Percentiles rank a stretch among this genome's conserved stretches.
These are phyloP conservation scores for Microtus oregoni DNA, from an alignment of 2,113 vertebrate genomes.

Conservation along the genomic window DNA sequence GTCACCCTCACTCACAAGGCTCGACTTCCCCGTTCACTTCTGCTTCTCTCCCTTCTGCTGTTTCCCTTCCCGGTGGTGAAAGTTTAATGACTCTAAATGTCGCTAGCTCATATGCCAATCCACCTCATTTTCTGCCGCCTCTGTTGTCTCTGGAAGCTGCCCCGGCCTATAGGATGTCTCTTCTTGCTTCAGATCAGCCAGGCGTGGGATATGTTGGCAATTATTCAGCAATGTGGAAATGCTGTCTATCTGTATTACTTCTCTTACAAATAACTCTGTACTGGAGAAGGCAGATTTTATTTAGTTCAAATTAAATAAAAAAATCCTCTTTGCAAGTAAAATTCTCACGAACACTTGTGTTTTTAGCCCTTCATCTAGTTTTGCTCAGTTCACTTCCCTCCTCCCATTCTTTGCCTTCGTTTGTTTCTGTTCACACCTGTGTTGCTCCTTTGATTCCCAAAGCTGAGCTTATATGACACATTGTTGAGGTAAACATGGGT, in stretches of 20 bases:
- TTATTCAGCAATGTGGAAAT: not conserved
- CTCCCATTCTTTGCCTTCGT: not conserved
- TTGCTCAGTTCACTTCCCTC: not conserved
- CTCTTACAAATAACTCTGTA: conserved; percentile 34
- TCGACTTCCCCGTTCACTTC: not conserved
- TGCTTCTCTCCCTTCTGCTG: not conserved
- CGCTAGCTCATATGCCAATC: not conserved
- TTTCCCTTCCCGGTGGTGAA: not conserved
- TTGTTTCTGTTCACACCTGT: not conserved
- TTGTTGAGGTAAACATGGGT: not conserved
- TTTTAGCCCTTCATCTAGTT: not conserved
- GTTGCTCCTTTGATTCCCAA: not conserved
- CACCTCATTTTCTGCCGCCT: not conserved
- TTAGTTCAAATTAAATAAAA: not conserved
- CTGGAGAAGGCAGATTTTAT: conserved; percentile 35
- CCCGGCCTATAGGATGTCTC: not conserved
- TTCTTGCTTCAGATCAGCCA: not conserved
- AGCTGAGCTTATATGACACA: not conserved
- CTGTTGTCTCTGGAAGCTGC: not conserved
- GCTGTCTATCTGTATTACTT: not conserved
- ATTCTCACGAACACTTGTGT: not conserved
- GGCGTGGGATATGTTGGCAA: not conserved
- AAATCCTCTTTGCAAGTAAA: not conserved
- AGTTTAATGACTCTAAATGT: conserved; percentile 1
- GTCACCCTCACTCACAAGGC: not conserved